A percentile compares a stretch with the other conserved stretches of the same genome.
Conservation (phyloP, 2,113 vertebrate species). For the Heloderma charlesbogerti region DNA sequence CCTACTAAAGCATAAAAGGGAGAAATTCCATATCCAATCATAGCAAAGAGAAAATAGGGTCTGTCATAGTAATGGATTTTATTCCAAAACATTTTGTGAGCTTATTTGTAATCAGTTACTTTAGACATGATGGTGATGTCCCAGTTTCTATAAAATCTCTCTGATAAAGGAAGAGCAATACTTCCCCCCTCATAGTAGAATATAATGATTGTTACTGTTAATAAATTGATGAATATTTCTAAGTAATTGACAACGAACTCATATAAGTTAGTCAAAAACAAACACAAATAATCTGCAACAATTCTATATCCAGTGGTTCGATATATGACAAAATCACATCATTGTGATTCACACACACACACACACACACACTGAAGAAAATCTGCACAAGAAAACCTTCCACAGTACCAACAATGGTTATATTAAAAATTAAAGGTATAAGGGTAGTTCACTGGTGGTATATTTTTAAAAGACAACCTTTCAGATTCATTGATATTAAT, state of each 20-base stretch:
- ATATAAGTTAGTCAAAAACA: not conserved
- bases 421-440: no score
- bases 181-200: not conserved
- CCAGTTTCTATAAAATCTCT: not conserved
- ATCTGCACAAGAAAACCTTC: not conserved
- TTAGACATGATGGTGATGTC: not conserved
- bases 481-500: not conserved
- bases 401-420: not conserved
- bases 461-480: not conserved
- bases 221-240: not conserved
- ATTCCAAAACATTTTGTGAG: not conserved
- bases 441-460: not conserved
- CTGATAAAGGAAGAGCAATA: not conserved
- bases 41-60: no score
- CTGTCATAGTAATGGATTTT: not conserved
- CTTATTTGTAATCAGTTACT: not conserved
- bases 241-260: not conserved
- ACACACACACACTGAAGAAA: no score
- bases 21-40: no score
- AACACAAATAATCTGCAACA: not conserved
- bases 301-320: not conserved
- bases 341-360: no score
- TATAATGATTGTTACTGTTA: not conserved
- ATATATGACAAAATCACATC: not conserved
- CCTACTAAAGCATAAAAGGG: not conserved